Conservation (phyloP, 2,888 invertebrate species). For the Caenorhabditis sp. region DNA sequence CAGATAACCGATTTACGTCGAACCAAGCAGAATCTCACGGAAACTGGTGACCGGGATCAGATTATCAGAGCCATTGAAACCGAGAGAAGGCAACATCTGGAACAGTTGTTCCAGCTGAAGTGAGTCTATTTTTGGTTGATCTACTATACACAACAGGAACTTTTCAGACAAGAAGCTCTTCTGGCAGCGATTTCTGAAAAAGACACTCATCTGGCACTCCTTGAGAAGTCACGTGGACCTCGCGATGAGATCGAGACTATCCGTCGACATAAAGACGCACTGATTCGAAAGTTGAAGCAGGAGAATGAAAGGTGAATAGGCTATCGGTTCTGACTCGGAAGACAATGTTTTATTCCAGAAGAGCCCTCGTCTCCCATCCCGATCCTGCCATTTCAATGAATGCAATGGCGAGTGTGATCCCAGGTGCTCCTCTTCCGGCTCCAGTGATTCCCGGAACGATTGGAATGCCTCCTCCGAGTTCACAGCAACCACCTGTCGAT, state of each 20-base stretch:
- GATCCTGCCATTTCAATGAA: constrained; percentile 61
- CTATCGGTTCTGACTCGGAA: not conserved
- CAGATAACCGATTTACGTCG: constrained; percentile 50
- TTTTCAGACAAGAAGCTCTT: constrained; percentile 89
- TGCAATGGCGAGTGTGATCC: constrained; percentile 65
- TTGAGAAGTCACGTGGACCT: constrained; percentile 86
- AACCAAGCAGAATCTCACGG: constrained; percentile 35
- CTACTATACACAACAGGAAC: not conserved
- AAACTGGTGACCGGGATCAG: constrained; percentile 86
- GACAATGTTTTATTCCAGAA: constrained; percentile 37
- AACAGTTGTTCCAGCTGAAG: constrained; percentile 90
- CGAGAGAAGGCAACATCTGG: constrained; percentile 88
- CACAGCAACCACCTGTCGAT: constrained; percentile 32
- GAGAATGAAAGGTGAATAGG: constrained; percentile 66
- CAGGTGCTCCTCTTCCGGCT: constrained; percentile 61
- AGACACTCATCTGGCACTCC: constrained; percentile 91
- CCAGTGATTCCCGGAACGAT: constrained; percentile 53
- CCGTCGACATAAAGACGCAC: constrained; percentile 72
- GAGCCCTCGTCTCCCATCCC: constrained; percentile 67
- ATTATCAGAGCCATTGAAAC: constrained; percentile 86
- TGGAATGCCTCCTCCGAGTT: constrained; percentile 16
- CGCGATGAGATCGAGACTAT: constrained; percentile 73
- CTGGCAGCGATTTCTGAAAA: constrained; percentile 92
- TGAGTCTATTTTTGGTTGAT: constrained; percentile 84
- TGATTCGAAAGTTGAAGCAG: constrained; percentile 72